These are phyloP conservation scores for Nestor notabilis DNA, from an alignment of 2,113 vertebrate species.

Conservation along the genomic window DNA sequence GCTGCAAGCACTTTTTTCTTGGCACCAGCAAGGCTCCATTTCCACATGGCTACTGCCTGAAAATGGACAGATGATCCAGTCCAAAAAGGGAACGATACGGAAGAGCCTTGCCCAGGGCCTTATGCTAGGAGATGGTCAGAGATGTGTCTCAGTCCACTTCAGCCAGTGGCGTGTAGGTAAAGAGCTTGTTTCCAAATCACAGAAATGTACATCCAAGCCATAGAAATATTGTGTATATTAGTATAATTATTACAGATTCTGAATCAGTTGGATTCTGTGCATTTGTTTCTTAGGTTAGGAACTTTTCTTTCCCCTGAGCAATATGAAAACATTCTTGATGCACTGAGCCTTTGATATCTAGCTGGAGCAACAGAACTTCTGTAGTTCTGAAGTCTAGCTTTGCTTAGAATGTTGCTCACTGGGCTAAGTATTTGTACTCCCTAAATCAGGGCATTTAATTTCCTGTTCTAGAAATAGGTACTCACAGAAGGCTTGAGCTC, in stretches of 20 bases:
- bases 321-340: neutral
- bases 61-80: neutral
- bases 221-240: neutral
- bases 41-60: neutral
- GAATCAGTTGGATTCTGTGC: neutral
- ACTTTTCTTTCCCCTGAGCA: rapidly evolving
- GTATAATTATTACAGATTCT: neutral
- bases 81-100: neutral
- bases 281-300: neutral
- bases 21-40: neutral
- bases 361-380: neutral
- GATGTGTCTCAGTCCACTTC: rapidly evolving
- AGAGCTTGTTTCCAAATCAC: neutral
- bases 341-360: neutral
- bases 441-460: neutral
- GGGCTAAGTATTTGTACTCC: neutral
- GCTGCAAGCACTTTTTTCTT: neutral
- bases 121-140: neutral
- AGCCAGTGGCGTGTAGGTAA: neutral
- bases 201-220: neutral
- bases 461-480: neutral
- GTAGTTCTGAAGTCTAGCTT: neutral
- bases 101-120: neutral
- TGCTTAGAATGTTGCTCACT: neutral
- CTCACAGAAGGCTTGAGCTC: neutral